Percentiles rank a stretch among this genome's conserved stretches.
Evolutionary conservation across 2,888 invertebrate species (phyloP).

Genomic region (Mimachlamys varia): DNA sequence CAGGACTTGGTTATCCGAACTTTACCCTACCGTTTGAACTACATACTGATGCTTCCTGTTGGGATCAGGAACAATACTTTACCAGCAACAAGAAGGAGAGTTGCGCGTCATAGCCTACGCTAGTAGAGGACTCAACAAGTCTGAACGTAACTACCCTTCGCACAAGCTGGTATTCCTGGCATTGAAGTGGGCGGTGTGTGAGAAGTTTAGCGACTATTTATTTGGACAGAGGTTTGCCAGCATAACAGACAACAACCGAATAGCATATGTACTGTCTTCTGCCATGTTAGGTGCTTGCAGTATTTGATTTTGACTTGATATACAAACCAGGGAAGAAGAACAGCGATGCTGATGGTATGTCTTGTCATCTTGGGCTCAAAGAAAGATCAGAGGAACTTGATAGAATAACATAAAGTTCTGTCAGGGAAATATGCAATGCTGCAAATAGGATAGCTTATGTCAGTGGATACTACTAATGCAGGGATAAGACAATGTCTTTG

Average conservation of each 20-base stretch:
- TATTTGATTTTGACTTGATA: neutral
- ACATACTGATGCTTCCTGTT: neutral
- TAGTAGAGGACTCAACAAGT: constrained; percentile 10
- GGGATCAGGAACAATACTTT: neutral
- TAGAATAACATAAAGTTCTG: too few relatives aligned
- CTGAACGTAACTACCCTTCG: neutral
- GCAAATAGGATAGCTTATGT: too few relatives aligned
- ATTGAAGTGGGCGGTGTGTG: neutral
- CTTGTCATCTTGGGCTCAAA: too few relatives aligned
- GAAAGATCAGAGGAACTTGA: too few relatives aligned
- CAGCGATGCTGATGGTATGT: neutral
- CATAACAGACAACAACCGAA: neutral
- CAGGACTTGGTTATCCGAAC: neutral
- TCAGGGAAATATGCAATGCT: too few relatives aligned
- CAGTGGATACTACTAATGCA: too few relatives aligned
- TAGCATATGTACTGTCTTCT: neutral
- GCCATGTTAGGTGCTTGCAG: neutral
- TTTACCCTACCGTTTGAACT: neutral
- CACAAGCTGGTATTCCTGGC: neutral
- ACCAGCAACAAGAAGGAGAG: neutral
- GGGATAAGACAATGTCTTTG: too few relatives aligned
- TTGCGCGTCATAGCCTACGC: constrained; percentile 13
- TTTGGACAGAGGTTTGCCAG: neutral
- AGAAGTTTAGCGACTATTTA: neutral
- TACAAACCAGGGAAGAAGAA: neutral